Evolutionary conservation across 53 echinoderm and acorn worm genomes (phyloP).

Genomic region (Henricia sp.): DNA sequence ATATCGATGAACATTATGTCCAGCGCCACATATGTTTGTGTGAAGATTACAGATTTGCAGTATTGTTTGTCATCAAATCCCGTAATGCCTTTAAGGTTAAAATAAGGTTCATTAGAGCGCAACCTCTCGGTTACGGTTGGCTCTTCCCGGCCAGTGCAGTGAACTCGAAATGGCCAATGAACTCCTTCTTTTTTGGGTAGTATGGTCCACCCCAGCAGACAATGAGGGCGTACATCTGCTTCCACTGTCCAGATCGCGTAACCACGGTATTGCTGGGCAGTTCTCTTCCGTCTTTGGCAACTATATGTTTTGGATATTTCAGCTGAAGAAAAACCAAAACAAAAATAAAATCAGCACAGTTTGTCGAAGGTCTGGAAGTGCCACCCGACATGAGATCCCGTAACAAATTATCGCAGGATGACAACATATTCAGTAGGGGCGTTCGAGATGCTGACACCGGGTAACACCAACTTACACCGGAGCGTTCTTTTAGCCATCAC

Average conservation of each 20-base stretch:
- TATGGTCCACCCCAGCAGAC: constrained; percentile 50
- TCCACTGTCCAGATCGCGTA: constrained; percentile 16
- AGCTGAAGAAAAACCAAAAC: background rate
- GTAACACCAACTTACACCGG: no score
- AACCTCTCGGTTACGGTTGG: background rate
- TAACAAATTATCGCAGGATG: background rate
- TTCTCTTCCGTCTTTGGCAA: constrained; percentile 16
- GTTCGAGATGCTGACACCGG: no score
- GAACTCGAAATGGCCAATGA: constrained; percentile 34
- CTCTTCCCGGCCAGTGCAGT: background rate
- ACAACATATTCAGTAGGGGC: no score
- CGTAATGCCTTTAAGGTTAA: background rate
- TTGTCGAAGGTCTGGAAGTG: no score
- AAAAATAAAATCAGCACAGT: background rate
- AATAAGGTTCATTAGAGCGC: background rate
- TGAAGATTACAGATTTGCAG: no score
- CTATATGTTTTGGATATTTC: constrained; percentile 5
- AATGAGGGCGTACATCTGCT: constrained; percentile 33
- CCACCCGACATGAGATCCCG: background rate
- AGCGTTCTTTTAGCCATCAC: no score
- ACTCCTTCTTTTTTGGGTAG: background rate
- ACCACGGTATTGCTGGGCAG: constrained; percentile 38
- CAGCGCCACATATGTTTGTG: no score
- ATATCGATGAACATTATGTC: background rate
- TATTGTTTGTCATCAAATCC: background rate